Base-by-base conservation (phyloP, 2,888 invertebrate species). In the Metalampra italica region DNA sequence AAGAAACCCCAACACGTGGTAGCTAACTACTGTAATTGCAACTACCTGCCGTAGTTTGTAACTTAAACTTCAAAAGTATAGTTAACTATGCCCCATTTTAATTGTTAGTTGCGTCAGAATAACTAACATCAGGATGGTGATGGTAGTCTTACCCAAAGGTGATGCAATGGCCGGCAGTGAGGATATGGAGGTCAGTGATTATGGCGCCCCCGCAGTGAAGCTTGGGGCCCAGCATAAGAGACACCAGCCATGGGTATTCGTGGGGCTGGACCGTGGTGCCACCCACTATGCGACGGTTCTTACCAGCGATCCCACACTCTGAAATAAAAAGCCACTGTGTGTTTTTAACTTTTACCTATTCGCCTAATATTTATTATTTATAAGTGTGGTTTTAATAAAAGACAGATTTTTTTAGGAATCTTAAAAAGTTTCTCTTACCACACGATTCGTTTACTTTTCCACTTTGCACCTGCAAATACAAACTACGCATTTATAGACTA, bases 111-210 rank as follows among this genome's bases (percentile, higher is more conserved):
- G n/a, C n/a, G n/a, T n/a, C n/a, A n/a, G n/a, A n/a, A n/a, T n/a
- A n/a, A n/a, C n/a, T n/a, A n/a, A n/a, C n/a, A n/a, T n/a, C n/a
- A n/a, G 22, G 22, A 22, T 22, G 22, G 5, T 5, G 2, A 22
- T 22, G 5, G 5, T 5, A 22, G 2, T 22, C 66, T 53, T 53
- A 91, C 92, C 91, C 89, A 66, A 88, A 89, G 34, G 88, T 85
- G 7, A 91, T 83, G 56, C 92, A 92, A 70, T 92, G 92, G 1
- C 91, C 92, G 9, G 92, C 92, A 0, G 91, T 91, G 1, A 92
- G 73, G 15, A 92, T 64, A 52, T 92, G 91, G 39, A 70, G 63
- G 56, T 91, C 82, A 2, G 90, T 91, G 52, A 92, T 91, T 49
- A 92, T 78, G 3, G 91, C 87, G n/a, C 91, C 92, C 1, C 91